phyloP scores from a whole-genome alignment of 2,888 invertebrate genomes.

The Pardosa pseudoannulata region DNA sequence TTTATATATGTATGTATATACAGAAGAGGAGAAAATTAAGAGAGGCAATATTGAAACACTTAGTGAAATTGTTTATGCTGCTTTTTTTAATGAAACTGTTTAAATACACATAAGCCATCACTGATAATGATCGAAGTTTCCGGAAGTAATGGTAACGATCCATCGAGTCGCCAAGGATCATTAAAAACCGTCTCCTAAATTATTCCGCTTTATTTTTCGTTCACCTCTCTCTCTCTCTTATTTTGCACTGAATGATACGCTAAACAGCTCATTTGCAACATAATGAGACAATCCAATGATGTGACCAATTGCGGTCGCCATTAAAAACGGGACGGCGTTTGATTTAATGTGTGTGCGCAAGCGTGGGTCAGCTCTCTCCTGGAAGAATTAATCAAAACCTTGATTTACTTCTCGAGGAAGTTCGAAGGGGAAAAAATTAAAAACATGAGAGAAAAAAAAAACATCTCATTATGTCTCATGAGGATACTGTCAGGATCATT shows the following conservation, averaged over 20 bases:
- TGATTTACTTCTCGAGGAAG: conserved; percentile 10
- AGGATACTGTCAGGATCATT: not conserved
- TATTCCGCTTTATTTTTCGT: not conserved
- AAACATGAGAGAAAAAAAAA: not conserved
- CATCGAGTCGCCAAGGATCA: not conserved
- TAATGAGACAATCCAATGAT: conserved; percentile 43
- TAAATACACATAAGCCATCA: too few relatives aligned
- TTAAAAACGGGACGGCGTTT: conserved; percentile 17
- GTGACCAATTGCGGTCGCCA: conserved; percentile 33
- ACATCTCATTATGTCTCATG: not conserved
- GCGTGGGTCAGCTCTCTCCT: conserved; percentile 18
- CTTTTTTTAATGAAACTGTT: too few relatives aligned
- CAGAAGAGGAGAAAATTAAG: too few relatives aligned
- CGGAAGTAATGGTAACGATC: not conserved
- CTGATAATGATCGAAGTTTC: too few relatives aligned
- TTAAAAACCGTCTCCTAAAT: not conserved
- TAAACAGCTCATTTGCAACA: conserved; percentile 39
- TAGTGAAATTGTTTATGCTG: too few relatives aligned
- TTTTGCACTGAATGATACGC: conserved; percentile 1
- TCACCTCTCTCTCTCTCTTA: not conserved
- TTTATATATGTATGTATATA: too few relatives aligned
- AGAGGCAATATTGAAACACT: too few relatives aligned
- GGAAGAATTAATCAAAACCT: conserved; percentile 40
- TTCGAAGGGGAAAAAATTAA: too few relatives aligned
- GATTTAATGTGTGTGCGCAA: conserved; percentile 27